Conservation (phyloP, 2,888 invertebrate species). For the Drosophila basisetae region DNA sequence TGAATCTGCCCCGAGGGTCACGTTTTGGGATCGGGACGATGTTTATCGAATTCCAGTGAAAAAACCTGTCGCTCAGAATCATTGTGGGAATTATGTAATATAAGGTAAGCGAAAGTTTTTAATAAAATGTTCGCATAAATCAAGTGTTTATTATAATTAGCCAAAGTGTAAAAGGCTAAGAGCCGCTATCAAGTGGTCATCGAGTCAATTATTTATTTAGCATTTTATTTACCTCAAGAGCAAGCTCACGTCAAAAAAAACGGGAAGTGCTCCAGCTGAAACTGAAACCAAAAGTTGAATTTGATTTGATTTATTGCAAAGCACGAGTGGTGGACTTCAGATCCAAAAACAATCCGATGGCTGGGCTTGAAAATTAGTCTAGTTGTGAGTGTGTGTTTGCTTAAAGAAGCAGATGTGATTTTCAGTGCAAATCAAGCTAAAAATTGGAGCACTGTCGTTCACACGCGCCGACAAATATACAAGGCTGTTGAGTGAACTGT, state of each 20-base stretch:
- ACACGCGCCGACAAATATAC: constrained; percentile 69
- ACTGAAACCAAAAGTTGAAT: constrained; percentile 23
- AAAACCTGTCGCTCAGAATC: constrained; percentile 74
- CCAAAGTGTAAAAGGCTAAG: constrained; percentile 1
- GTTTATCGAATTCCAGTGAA: constrained; percentile 52
- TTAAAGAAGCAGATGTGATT: constrained; percentile 28
- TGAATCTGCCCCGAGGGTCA: constrained; percentile 64
- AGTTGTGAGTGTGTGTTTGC: constrained; percentile 27
- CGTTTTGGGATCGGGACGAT: constrained; percentile 21
- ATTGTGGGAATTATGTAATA: constrained; percentile 67
- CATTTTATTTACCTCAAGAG: constrained; percentile 42
- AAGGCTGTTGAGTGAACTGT: constrained; percentile 57
- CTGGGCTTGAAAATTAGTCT: constrained; percentile 66
- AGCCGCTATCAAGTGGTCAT: constrained; percentile 37
- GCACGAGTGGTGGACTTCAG: constrained; percentile 15
- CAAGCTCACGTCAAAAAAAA: constrained; percentile 36
- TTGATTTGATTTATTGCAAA: constrained; percentile 50
- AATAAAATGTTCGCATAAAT: constrained; percentile 31
- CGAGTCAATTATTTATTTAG: constrained; percentile 54
- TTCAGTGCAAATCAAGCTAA: constrained; percentile 56
- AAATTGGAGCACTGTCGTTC: constrained; percentile 69
- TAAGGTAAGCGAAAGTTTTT: constrained; percentile 42
- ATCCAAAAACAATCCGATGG: constrained; percentile 20
- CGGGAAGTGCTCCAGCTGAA: constrained; percentile 56
- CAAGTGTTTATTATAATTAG: constrained; percentile 29